Base-by-base conservation (phyloP, 2,888 invertebrate species). In the Nysson spinosus region DNA sequence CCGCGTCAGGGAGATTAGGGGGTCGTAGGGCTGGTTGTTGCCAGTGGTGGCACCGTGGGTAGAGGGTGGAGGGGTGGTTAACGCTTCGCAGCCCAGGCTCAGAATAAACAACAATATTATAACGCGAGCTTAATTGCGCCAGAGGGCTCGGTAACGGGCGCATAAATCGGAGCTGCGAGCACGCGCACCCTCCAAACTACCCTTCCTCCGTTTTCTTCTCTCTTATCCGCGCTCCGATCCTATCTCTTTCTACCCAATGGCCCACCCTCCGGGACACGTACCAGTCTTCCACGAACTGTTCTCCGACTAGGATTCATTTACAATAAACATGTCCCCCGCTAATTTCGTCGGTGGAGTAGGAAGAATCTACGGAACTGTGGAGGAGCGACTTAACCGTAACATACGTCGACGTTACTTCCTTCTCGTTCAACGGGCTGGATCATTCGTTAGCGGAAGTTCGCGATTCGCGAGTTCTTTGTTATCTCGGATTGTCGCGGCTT, bases 31-130 rank as follows among this genome's bases (percentile, higher is more conserved):
- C 42, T 62, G 51, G 58, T 47, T 56, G 72, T 51, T 60, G 71
- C 71, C 60, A 42, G 66, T 65, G 51, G 64, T 51, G 60, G 55
- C 69, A 69, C 75, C 68, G 76, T 58, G 72, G 67, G 46, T 54
- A 44, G 58, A 32, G 71, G 42, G 61, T 43, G 58, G 49, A 67
- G 63, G 76, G 74, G 80, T 77, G 77, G 81, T 79, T 83, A 81
- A 82, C 80, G 81, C 79, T 81, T 77, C 77, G 78, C 79, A 79
- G 79, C 78, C 81, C 80, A 79, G 77, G 79, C 77, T 78, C 78
- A 79, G 81, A 84, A 86, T 85, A 85, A 85, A 85, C 84, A 85
- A 85, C 84, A 83, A 85, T 85, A 85, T 85, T 86, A 86, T 86
- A 85, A 85, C 85, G 83, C 82, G 82, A 83, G 85, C 84, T 86